Evolutionary conservation across 1,140 invertebrate species (phyloP), one percentile per base, ranked within the genome.

Genomic region (Zaprionus africanus): DNA sequence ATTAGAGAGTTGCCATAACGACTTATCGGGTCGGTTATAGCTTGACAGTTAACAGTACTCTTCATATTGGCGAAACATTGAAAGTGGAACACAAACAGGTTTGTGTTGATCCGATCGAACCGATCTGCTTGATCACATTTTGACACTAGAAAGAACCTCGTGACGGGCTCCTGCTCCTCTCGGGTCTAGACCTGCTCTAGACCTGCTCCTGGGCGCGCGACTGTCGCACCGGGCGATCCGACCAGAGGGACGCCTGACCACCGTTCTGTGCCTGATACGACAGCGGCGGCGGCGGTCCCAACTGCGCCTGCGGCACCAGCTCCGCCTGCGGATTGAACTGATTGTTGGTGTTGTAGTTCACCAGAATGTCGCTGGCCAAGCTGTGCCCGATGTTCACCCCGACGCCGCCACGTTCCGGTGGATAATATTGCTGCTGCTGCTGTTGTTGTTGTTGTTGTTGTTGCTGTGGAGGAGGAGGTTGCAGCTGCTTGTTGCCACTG

Each of bases 311-410:
- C 1, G 84, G 76, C 79, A 82, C 74, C 91, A 95, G 95, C 80
- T 97, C 96, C 57, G 95, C 95, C 63, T 96, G 94, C 0, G 95
- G 95, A 83, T 97, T 95, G 15, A 96, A 93, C 63, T 87, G 84
- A 28, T 87, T 87, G 71, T 87, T 87, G 1, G 43, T 79, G 51
- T 84, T 87, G 65, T 87, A 88, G 71, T 87, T 87, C 12, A 87
- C 84, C 38, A 87, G 54, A 1, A 87, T 88, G 13, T 87, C 84
- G 24, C 84, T 77, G 28, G 84, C 81, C 62, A 87, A 26, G 26
- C 84, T 87, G 46, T 87, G 84, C 3, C 84, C 84, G 1, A 83
- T 81, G n/a, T 75, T 68, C 0, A 90, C 84, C 1, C 17, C 46
- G 17, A 9, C 43, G 3, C 43, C 43, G 7, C 54, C 66, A 2